Evolutionary conservation across 2,113 vertebrate genomes (phyloP), one percentile per base, ranked within the genome.

Genomic region (Larimichthys polyactis): DNA sequence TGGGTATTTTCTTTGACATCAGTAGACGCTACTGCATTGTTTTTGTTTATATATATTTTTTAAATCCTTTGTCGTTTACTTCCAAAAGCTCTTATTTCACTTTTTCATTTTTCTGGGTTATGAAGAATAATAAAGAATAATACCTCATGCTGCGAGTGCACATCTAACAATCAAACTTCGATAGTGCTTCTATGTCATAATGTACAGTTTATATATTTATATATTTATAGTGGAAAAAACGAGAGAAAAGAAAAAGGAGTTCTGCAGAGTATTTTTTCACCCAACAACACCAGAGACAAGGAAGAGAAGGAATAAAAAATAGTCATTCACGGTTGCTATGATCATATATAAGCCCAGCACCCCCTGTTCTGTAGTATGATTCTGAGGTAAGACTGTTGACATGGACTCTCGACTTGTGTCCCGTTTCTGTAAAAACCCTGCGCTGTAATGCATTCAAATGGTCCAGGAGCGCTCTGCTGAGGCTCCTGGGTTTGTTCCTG

Each of bases 111-210:
- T 88, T 88, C 75, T 82, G 86, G 70, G 83, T 87, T 93, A 87
- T 93, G 89, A 87, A 89, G 81, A 85, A 86, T 91, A 92, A 89
- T 92, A 91, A 90, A 91, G 87, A 84, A 92, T 92, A 93, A 94
- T 93, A 95, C 88, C 93, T 95, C 95, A 96, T 96, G 95, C 95
- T 94, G 95, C 89, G 91, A 94, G 91, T 94, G 93, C 93, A 95
- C 94, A 94, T 90, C 92, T 94, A 94, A 95, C 94, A 95, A 94
- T 93, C 92, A 94, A 92, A 94, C 94, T 93, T 91, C 85, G 75
- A 93, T 95, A 95, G 95, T 95, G 94, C 94, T 94, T 95, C 91
- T 94, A 94, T 92, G 92, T 94, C 83, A 20, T 92, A 94, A 94
- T 95, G 91, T 94, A 95, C 94, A 95, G 92, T 92, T 88, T 92